Base-by-base conservation (phyloP, 2,888 invertebrate genomes). In the Rhamnusium bicolor region DNA sequence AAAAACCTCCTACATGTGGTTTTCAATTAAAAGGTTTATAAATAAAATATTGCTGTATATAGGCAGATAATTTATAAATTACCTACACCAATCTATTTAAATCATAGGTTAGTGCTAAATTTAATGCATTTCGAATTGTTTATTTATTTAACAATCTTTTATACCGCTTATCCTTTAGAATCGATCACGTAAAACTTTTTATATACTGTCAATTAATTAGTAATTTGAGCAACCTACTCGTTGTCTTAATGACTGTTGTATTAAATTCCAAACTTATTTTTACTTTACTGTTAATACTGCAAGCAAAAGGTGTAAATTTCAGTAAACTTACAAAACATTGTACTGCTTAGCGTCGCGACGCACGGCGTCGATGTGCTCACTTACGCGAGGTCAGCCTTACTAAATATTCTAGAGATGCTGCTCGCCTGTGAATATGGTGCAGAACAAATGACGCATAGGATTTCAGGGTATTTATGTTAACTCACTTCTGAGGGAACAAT, bases 271-370 rank as follows among this genome's bases (percentile, higher is more conserved):
- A 1, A 14, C 14, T n/a, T 18, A 19, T 46, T 61, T 46, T 61
- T 16, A 29, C 19, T 12, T 32, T n/a, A 19, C 5, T 32, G 58
- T 12, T 58, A 16, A n/a, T 29, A 3, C 27, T 8, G 14, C 21
- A 66, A 19, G 53, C 53, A 66, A 53, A 66, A 0, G 6, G 1
- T 21, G 53, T 27, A 32, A 19, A 14, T 19, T 53, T 53, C 16
- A 66, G 12, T 54, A 81, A 82, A 83, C 82, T 83, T 82, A 84
- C 78, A 78, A 74, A 77, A 75, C 79, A 76, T 77, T 77, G 58
- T 71, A 71, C 71, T 65, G 71, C 67, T 24, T 71, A 58, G 51
- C 71, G 61, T 61, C 66, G 53, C 75, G 75, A 74, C 77, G 78
- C 73, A 10, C 40, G 66, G 61, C 78, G 78, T 69, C 75, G 75